Evolutionary conservation across 2,113 vertebrate species (phyloP).

Genomic region (Brachirus orientalis): DNA sequence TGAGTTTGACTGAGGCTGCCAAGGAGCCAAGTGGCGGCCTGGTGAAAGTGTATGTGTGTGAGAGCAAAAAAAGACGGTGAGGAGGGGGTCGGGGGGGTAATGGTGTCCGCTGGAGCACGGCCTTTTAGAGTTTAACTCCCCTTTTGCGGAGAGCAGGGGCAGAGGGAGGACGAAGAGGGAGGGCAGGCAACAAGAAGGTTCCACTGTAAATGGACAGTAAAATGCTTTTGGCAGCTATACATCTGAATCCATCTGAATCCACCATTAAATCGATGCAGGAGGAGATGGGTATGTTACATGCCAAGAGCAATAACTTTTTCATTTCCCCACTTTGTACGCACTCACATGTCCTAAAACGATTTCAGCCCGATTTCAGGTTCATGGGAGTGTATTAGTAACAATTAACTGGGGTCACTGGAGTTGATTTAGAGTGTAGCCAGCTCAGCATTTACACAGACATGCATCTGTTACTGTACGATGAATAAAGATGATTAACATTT

Average conservation of each 20-base stretch:
- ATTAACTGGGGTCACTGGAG: slow-evolving; percentile 47
- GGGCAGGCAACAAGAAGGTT: slow-evolving; percentile 58
- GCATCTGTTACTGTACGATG: slow-evolving; percentile 3
- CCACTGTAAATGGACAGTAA: slow-evolving; percentile 74
- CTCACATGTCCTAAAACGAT: slow-evolving; percentile 48
- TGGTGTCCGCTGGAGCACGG: slow-evolving; percentile 72
- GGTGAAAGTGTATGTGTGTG: slow-evolving; percentile 12
- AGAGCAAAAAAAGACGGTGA: no score
- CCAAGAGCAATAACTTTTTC: slow-evolving; percentile 36
- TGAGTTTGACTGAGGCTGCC: slow-evolving; percentile 68
- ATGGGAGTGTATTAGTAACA: slow-evolving; percentile 36
- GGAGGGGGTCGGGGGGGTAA: slow-evolving; percentile 39
- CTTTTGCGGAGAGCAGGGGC: slow-evolving; percentile 48
- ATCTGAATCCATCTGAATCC: slow-evolving; percentile 39
- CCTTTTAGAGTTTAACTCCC: slow-evolving; percentile 78
- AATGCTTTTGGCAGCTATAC: slow-evolving; percentile 52
- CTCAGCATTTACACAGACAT: slow-evolving; percentile 7
- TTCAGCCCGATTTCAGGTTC: slow-evolving; percentile 44
- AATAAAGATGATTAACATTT: slow-evolving; percentile 10
- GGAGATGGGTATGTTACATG: slow-evolving; percentile 22
- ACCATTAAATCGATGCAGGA: slow-evolving; percentile 52
- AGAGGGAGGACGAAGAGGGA: slow-evolving; percentile 27
- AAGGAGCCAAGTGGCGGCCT: slow-evolving; percentile 65
- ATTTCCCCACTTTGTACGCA: slow-evolving; percentile 47
- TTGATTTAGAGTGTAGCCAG: slow-evolving; percentile 25